Percentiles rank a stretch among this genome's conserved stretches.
phyloP scores from a whole-genome alignment of 1,140 invertebrate genomes.

The Batillaria attramentaria region DNA sequence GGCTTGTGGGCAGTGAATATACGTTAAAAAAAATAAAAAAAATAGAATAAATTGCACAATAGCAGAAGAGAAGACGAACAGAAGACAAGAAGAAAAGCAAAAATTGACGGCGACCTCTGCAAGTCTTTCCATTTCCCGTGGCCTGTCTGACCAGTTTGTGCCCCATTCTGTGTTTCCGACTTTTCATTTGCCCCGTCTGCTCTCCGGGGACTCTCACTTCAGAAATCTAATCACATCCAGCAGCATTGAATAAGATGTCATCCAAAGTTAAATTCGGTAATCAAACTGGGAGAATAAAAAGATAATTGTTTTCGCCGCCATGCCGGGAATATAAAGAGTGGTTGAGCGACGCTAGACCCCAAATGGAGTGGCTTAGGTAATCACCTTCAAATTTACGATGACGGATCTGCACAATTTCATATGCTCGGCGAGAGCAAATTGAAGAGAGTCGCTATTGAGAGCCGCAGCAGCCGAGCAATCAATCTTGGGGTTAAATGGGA shows the following conservation, averaged over 20 bases:
- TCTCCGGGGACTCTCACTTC: no score
- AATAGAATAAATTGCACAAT: no score
- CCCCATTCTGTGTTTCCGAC: no score
- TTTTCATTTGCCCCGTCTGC: no score
- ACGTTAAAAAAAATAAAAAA: no score
- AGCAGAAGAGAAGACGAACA: no score
- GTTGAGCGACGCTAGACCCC: not conserved
- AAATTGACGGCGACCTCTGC: no score
- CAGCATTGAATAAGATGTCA: constrained; percentile 21
- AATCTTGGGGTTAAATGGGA: constrained; percentile 41
- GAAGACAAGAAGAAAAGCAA: no score
- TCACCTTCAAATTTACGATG: constrained; percentile 35
- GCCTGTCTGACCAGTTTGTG: no score
- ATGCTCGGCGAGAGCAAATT: constrained; percentile 29
- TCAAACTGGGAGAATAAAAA: not conserved
- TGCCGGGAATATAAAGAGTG: constrained; percentile 5
- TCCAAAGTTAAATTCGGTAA: not conserved
- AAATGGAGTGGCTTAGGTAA: constrained; percentile 33
- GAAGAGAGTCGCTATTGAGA: constrained; percentile 7
- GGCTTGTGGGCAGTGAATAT: no score
- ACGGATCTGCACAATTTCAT: constrained; percentile 35
- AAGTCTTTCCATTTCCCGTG: no score
- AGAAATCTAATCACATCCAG: no score
- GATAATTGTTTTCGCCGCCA: not conserved
- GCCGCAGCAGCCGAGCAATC: constrained; percentile 24